Evolutionary conservation across 2,888 invertebrate species (phyloP).

Genomic region (Scaptomyza tumidula): DNA sequence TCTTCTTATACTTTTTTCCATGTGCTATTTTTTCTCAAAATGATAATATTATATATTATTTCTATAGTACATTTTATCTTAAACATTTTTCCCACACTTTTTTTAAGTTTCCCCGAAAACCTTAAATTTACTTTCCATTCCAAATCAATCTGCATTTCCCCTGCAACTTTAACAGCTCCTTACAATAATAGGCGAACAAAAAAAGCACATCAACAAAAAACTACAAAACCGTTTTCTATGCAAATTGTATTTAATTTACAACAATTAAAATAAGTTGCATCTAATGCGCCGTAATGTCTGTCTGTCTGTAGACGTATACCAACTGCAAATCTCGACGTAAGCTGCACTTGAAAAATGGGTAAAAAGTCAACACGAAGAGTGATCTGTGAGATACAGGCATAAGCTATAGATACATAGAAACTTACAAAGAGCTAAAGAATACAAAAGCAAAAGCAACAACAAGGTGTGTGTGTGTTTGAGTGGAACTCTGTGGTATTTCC

Average conservation of each 20-base stretch:
- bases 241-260: conserved; percentile 65
- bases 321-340: conserved; percentile 59
- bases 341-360: conserved; percentile 76
- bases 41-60: too few relatives aligned
- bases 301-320: conserved; percentile 58
- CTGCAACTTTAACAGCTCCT: too few relatives aligned
- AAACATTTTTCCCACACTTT: too few relatives aligned
- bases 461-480: conserved; percentile 17
- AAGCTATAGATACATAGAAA: conserved; percentile 22
- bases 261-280: conserved; percentile 70
- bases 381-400: conserved; percentile 33
- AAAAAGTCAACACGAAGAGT: conserved; percentile 66
- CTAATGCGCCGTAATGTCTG: conserved; percentile 69
- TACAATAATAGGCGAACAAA: neutral
- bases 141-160: too few relatives aligned
- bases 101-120: too few relatives aligned
- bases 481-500: conserved; percentile 66
- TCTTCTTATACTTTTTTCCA: too few relatives aligned
- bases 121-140: too few relatives aligned
- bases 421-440: conserved; percentile 9
- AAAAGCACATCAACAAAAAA: neutral
- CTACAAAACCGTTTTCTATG: conserved; percentile 30
- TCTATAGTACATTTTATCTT: too few relatives aligned
- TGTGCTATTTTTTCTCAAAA: too few relatives aligned
- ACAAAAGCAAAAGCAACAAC: conserved; percentile 23